Evolutionary conservation across 2,113 vertebrate genomes (phyloP), one percentile per base, ranked within the genome.

Genomic region (Falcunculus frontatus): DNA sequence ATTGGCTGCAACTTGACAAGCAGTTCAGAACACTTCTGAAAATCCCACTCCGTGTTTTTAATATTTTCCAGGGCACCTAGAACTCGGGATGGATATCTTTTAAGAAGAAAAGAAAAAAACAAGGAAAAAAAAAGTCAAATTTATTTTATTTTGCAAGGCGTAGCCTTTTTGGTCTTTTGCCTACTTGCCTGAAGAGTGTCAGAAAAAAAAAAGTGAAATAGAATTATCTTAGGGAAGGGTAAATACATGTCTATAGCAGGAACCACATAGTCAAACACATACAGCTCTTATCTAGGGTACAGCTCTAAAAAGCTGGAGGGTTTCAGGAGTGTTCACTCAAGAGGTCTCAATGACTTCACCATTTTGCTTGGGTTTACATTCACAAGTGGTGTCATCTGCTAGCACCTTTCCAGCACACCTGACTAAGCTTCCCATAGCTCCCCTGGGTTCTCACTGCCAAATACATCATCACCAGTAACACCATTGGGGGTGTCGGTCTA

Each of bases 311-410:
- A 84, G 6, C 76, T 90, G 79, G 70, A 92, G 60, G 68, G 55
- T 68, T 83, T 91, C 79, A 75, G 60, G 52, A 86, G 41, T 22
- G 41, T 46, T 87, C 88, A 30, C 26, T 49, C 52, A 46, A 87
- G 78, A 95, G 37, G 69, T 82, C 73, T 84, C 41, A 47, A 50
- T 95, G 92, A 93, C 73, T 93, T 94, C 93, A 96, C 37, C 83
- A 25, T 37, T 70, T 86, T 86, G 39, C 91, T 77, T 91, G 82
- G 25, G 49, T 91, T 88, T 67, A 59, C 41, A 39, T 76, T 78
- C 87, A 44, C 33, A 68, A 39, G 23, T 49, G 69, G 59, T 92
- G 73, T 86, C 88, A 95, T 84, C 85, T 90, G 53, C 64, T 74
- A 63, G 57, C 56, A 72, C 19, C 56, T 67, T 68, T 84, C 68